Conservation (phyloP, 2,113 vertebrate species). For the Phylloscopus trochiloides region DNA sequence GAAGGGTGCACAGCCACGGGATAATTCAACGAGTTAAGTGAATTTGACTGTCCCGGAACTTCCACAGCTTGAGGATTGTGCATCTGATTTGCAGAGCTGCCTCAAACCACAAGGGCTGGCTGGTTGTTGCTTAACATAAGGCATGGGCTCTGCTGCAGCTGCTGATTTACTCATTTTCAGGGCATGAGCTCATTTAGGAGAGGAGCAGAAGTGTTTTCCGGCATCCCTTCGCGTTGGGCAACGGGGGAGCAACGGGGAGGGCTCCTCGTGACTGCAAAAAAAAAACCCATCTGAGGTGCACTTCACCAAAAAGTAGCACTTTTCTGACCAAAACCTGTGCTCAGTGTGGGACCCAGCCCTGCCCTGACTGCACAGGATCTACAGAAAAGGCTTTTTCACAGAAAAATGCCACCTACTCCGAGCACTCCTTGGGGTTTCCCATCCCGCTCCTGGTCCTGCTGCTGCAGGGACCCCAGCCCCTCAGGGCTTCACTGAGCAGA, state of each 20-base stretch:
- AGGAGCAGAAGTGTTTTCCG: not conserved
- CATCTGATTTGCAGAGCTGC: not conserved
- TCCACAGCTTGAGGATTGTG: not conserved
- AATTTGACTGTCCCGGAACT: not conserved
- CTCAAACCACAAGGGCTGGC: not conserved
- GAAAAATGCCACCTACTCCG: fast-evolving
- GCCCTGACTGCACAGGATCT: fast-evolving
- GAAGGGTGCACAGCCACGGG: fast-evolving
- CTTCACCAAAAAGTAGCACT: fast-evolving
- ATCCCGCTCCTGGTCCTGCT: not conserved
- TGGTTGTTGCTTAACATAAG: not conserved
- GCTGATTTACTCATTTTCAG: constrained; percentile 14
- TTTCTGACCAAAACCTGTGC: fast-evolving
- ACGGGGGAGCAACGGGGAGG: fast-evolving
- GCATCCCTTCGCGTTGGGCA: not conserved
- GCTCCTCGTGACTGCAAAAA: not conserved
- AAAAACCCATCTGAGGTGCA: not conserved
- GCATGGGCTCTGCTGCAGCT: not conserved
- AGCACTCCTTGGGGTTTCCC: not conserved
- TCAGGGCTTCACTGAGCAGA: not conserved
- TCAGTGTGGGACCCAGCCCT: fast-evolving
- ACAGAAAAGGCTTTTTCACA: not conserved
- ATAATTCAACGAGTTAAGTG: not conserved
- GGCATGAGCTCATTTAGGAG: constrained; percentile 1
- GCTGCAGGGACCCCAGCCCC: not conserved